phyloP scores from a whole-genome alignment of 1,140 invertebrate species.

The Procambarus clarkii region DNA sequence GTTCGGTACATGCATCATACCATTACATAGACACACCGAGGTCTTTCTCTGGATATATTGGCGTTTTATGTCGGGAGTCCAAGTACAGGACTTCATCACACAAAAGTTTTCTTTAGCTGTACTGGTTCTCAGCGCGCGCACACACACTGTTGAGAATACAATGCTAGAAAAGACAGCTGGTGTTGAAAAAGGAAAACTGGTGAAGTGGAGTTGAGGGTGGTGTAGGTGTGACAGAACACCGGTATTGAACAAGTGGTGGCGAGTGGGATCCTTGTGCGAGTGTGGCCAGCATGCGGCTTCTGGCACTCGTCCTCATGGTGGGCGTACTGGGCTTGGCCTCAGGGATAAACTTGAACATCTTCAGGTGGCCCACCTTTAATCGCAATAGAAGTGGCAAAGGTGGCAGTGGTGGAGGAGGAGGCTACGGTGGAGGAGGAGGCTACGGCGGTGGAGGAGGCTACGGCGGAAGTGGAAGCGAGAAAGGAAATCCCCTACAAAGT shows the following conservation, averaged over 20 bases:
- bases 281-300: constrained; percentile 21
- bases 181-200: no score
- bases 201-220: no score
- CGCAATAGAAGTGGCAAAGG: constrained; percentile 28
- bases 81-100: no score
- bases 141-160: no score
- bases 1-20: no score
- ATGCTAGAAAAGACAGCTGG: no score
- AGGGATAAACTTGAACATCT: constrained; percentile 57
- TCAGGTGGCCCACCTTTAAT: constrained; percentile 58
- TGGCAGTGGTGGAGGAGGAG: constrained; percentile 14
- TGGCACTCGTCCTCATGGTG: constrained; percentile 22
- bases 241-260: not conserved
- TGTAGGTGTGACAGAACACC: not conserved
- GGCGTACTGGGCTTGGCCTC: not conserved
- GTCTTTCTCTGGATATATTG: no score
- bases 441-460: constrained; percentile 1
- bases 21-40: no score
- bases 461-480: constrained; percentile 5
- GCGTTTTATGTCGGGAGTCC: no score
- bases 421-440: not conserved
- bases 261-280: not conserved
- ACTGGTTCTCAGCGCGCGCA: no score
- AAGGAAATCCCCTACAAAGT: constrained; percentile 1
- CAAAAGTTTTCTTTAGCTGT: no score